Percentiles rank a stretch among this genome's conserved stretches.
Evolutionary conservation across 2,797 vertebrate genomes (phyloP).

Genomic region (Sebastes matsubarae): DNA sequence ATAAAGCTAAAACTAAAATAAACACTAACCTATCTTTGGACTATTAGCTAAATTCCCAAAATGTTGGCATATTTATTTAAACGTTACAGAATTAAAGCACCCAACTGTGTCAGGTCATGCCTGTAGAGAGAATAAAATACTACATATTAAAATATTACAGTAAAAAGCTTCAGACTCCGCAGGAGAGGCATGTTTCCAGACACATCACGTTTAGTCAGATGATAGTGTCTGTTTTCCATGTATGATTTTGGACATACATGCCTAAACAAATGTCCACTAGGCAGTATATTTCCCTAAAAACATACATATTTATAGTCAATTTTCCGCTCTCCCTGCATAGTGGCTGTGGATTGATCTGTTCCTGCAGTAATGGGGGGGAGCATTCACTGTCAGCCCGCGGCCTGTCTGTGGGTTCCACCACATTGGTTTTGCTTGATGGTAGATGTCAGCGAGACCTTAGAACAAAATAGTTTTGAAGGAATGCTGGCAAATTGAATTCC

Average conservation of each 20-base stretch:
- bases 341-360: conserved; percentile 62
- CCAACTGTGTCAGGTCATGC: not conserved
- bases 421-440: conserved; percentile 77
- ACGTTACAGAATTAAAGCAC: not conserved
- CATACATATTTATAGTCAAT: conserved; percentile 48
- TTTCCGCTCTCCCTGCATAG: conserved; percentile 13
- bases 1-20: no score
- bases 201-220: not conserved
- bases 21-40: not conserved
- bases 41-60: not conserved
- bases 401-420: conserved; percentile 70
- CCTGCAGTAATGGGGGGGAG: conserved; percentile 50
- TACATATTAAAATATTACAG: not conserved
- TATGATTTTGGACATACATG: conserved; percentile 1
- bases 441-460: conserved; percentile 66
- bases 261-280: conserved; percentile 30
- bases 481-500: conserved; percentile 81
- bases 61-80: not conserved
- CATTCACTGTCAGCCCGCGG: conserved; percentile 65
- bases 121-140: not conserved
- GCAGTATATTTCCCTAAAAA: conserved; percentile 12
- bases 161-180: not conserved
- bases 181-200: not conserved
- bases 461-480: conserved; percentile 78
- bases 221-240: not conserved